phyloP scores from a whole-genome alignment of 1,140 invertebrate genomes.

The Nymphalis io region DNA sequence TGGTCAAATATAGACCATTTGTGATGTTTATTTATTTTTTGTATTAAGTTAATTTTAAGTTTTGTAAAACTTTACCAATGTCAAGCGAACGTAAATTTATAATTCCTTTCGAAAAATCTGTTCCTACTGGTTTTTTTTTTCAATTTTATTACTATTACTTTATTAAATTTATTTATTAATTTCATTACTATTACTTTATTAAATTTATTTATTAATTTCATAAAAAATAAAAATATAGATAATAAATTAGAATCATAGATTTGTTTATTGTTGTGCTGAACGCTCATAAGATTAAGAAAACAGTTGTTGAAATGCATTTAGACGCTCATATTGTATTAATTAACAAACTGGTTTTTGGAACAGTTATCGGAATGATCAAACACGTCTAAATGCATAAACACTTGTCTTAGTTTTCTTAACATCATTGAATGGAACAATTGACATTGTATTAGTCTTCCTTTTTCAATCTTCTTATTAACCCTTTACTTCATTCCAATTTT shows the following conservation, averaged over 20 bases:
- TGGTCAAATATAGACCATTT: background rate
- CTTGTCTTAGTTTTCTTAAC: background rate
- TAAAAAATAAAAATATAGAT: background rate
- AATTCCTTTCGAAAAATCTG: background rate
- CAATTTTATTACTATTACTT: too few relatives aligned
- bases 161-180: background rate
- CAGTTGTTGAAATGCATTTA: background rate
- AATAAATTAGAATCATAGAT: background rate
- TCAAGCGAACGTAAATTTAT: too few relatives aligned
- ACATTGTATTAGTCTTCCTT: slow-evolving; percentile 28
- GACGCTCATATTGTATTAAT: background rate
- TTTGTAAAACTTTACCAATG: slow-evolving; percentile 2
- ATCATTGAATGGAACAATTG: background rate
- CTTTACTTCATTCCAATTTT: slow-evolving; percentile 52
- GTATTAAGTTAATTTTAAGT: slow-evolving; percentile 10
- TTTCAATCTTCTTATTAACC: slow-evolving; percentile 31
- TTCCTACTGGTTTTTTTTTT: slow-evolving; percentile 1
- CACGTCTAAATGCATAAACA: slow-evolving; percentile 2
- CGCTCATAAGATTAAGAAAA: background rate
- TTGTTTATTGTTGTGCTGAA: slow-evolving; percentile 1
- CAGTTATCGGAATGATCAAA: too few relatives aligned
- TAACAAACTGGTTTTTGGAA: too few relatives aligned
- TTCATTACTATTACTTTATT: too few relatives aligned
- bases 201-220: background rate
- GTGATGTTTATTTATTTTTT: slow-evolving; percentile 13